A percentile compares a stretch with the other conserved stretches of the same genome.
These are phyloP conservation scores for Ameiurus melas DNA, from an alignment of 2,113 vertebrate species.

Conservation along the genomic window DNA sequence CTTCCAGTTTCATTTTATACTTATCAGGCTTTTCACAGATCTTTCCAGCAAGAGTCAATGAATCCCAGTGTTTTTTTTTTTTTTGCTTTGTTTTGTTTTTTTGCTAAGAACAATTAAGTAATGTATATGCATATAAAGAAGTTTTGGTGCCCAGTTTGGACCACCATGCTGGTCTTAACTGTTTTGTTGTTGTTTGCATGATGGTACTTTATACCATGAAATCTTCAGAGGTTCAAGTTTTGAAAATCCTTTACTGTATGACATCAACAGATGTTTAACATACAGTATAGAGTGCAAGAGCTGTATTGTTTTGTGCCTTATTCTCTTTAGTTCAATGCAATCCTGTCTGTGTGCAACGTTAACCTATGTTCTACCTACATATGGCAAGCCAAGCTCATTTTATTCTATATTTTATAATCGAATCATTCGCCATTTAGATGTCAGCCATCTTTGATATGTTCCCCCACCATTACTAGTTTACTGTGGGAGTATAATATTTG, in stretches of 20 bases:
- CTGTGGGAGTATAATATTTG: conserved; percentile 34
- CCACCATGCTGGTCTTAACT: neutral
- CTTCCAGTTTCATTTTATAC: neutral
- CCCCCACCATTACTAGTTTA: conserved; percentile 9
- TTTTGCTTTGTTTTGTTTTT: no score
- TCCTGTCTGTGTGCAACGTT: neutral
- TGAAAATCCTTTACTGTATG: neutral
- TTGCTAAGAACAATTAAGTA: neutral
- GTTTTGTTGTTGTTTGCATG: neutral
- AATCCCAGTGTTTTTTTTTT: neutral
- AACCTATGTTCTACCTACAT: neutral
- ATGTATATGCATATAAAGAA: no score
- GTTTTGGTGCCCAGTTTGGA: neutral
- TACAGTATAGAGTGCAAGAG: neutral
- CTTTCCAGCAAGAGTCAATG: neutral
- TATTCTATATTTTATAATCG: conserved; percentile 6
- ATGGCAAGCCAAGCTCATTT: neutral
- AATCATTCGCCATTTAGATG: conserved; percentile 27
- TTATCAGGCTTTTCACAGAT: neutral
- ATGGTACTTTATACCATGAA: conserved; percentile 8
- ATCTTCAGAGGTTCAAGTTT: neutral
- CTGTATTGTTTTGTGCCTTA: conserved; percentile 4
- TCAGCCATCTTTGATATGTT: conserved; percentile 30
- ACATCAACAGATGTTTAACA: neutral
- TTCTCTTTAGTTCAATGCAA: neutral